phyloP scores from a whole-genome alignment of 2,888 invertebrate species.

The Aporophyla nigra region DNA sequence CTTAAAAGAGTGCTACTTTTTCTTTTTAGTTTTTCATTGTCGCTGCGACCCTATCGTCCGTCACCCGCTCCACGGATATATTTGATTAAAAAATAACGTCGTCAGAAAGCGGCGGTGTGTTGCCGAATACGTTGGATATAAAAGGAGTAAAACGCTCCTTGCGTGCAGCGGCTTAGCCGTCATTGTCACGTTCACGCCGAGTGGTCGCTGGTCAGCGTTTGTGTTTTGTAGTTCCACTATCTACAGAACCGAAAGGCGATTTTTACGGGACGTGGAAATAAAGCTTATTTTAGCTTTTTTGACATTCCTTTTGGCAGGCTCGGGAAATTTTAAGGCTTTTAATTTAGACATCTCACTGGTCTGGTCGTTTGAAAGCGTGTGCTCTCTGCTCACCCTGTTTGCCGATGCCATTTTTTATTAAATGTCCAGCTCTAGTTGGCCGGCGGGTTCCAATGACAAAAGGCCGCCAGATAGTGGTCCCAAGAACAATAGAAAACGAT shows the following conservation, averaged over 20 bases:
- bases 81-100: constrained; percentile 92
- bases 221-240: constrained; percentile 87
- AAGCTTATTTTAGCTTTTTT: constrained; percentile 61
- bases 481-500: constrained; percentile 87
- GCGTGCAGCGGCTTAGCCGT: constrained; percentile 85
- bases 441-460: constrained; percentile 78
- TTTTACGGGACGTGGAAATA: constrained; percentile 66
- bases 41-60: constrained; percentile 89
- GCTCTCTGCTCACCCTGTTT: constrained; percentile 72
- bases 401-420: constrained; percentile 83
- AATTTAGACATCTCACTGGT: constrained; percentile 67
- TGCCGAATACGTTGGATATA: constrained; percentile 79
- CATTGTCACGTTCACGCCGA: constrained; percentile 87
- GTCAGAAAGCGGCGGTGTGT: constrained; percentile 87
- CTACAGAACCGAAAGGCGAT: constrained; percentile 79
- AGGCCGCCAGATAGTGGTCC: constrained; percentile 83
- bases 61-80: constrained; percentile 90
- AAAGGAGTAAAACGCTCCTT: constrained; percentile 87
- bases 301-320: constrained; percentile 60
- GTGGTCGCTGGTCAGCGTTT: constrained; percentile 75
- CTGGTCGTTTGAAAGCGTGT: constrained; percentile 54
- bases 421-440: constrained; percentile 83
- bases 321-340: constrained; percentile 64
- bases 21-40: constrained; percentile 89
- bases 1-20: constrained; percentile 89